Conservation (phyloP, 2,888 invertebrate genomes). For the Gibbula magus region DNA sequence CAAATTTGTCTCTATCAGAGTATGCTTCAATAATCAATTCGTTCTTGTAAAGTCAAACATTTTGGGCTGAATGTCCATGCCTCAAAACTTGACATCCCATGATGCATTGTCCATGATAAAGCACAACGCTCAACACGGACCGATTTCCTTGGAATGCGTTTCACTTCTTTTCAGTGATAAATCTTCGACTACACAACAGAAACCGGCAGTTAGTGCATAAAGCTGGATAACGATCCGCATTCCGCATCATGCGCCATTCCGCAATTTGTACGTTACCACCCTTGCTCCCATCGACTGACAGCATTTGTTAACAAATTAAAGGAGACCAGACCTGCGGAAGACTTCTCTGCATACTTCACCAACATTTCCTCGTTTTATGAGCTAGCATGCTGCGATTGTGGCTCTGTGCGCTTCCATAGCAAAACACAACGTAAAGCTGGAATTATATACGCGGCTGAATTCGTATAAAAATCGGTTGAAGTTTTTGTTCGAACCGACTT, state of each 20-base stretch:
- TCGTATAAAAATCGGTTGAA: no score
- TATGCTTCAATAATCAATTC: no score
- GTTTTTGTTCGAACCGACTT: no score
- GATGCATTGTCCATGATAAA: no score
- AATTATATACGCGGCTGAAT: not conserved
- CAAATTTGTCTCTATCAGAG: no score
- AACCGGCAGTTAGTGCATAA: not conserved
- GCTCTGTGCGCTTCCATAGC: not conserved
- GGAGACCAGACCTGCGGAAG: not conserved
- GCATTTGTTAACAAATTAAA: not conserved
- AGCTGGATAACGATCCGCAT: not conserved
- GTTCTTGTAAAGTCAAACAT: no score
- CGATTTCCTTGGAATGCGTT: no score
- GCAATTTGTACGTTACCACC: slow-evolving; percentile 1
- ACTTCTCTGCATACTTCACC: not conserved
- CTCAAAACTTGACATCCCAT: no score
- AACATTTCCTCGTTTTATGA: not conserved
- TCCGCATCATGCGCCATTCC: not conserved
- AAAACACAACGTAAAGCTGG: not conserved
- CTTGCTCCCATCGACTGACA: not conserved
- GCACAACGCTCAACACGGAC: no score
- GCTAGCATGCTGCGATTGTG: not conserved
- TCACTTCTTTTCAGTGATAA: not conserved
- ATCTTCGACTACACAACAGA: not conserved
- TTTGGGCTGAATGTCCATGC: no score